Evolutionary conservation across 2,888 invertebrate genomes (phyloP), one percentile per base, ranked within the genome.

Genomic region (Ochropleura plecta): DNA sequence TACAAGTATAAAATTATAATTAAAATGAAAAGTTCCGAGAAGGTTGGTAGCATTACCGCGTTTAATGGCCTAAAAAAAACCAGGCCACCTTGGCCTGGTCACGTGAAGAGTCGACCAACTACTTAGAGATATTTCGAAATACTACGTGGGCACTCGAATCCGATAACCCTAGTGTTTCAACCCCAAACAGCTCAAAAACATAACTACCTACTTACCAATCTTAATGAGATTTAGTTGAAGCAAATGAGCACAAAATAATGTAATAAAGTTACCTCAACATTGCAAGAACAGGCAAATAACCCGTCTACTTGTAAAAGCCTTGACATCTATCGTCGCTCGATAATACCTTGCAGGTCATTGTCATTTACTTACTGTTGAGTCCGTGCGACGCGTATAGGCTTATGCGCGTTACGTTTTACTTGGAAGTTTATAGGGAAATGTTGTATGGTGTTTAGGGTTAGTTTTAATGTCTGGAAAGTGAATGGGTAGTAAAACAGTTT

Each of bases 251-350:
- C 48, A 62, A 68, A 62, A 49, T 10, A 55, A 18, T 49, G 16
- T 55, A 20, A 53, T 12, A 77, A 44, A 48, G 16, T 66, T 14
- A 2, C 40, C 20, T 20, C n/a, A 42, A 68, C 55, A 16, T 66
- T 20, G 8, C 30, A 48, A 20, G 62, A 78, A 70, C 14, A 53
- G 16, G 51, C n/a, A 73, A 72, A 72, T 72, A 79, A 73, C 65
- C 60, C 44, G 20, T 18, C 48, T 49, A 44, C 42, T 20, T 14
- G n/a, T n/a, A 46, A 14, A 30, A 64, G n/a, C 78, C 80, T 78
- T 78, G 81, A 78, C 81, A 67, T 78, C 62, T 42, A 42, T 49
- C 46, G 46, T 53, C 55, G 80, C 46, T 78, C 78, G 81, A 80
- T 78, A 78, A 63, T 48, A n/a, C 67, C 74, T 48, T 66, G 40